phyloP scores from a whole-genome alignment of 2,888 invertebrate species.

The Dysmachus trigonus region DNA sequence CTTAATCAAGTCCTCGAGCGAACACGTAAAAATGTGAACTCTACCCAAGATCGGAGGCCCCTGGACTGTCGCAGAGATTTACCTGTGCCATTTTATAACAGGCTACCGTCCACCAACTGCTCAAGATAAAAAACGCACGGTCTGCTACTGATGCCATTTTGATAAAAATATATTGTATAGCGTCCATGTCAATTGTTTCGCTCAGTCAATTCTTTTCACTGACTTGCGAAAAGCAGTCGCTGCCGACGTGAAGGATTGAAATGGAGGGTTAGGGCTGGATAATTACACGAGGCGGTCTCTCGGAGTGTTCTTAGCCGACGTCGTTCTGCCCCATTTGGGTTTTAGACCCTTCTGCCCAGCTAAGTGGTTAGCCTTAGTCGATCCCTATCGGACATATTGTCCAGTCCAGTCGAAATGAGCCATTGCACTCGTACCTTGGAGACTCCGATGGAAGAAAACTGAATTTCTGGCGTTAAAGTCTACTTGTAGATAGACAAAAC shows the following conservation, averaged over 20 bases:
- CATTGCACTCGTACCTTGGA: neutral
- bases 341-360: neutral
- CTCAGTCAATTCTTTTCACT: conserved; percentile 41
- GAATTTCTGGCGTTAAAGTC: neutral
- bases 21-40: conserved; percentile 31
- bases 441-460: neutral
- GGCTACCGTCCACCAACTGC: neutral
- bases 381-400: neutral
- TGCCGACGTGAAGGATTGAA: conserved; percentile 8
- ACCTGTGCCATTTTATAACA: conserved; percentile 23
- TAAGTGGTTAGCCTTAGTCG: neutral
- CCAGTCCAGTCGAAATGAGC: neutral
- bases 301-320: neutral
- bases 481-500: neutral
- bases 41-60: conserved; percentile 4
- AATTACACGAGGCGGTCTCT: neutral
- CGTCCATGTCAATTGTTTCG: conserved; percentile 52
- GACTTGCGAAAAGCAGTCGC: conserved; percentile 25
- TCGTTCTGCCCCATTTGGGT: neutral
- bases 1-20: conserved; percentile 37
- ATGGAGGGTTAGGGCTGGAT: neutral
- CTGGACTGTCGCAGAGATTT: conserved; percentile 14
- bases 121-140: conserved; percentile 11
- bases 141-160: conserved; percentile 51
- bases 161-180: conserved; percentile 53